Conservation (phyloP, 2,797 vertebrate genomes). For the Loris lydekkerianus region DNA sequence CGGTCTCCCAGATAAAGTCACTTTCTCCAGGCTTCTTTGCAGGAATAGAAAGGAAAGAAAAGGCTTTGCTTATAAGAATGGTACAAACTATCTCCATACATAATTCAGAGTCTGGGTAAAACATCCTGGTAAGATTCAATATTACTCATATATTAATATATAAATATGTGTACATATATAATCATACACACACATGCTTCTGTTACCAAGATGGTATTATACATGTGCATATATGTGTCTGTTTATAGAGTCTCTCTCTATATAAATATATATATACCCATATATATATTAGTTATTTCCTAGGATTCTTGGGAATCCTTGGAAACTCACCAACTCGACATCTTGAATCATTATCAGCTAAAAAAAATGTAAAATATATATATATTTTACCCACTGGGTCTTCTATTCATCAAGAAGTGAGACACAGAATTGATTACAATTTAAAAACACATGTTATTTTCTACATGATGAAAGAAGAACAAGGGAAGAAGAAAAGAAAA, state of each 20-base stretch:
- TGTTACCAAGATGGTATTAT: not conserved
- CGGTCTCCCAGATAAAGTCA: not conserved
- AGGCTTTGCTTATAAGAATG: not conserved
- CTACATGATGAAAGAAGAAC: not conserved
- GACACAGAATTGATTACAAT: not conserved
- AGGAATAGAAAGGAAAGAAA: not conserved
- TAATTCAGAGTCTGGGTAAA: not conserved
- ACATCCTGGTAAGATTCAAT: not conserved
- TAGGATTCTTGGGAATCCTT: not conserved
- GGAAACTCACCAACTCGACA: not conserved
- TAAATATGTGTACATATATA: not conserved
- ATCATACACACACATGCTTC: not conserved
- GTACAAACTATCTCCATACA: not conserved
- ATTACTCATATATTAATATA: not conserved
- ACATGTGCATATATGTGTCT: not conserved
- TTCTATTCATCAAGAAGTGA: constrained; percentile 8
- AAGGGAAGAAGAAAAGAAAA: not conserved
- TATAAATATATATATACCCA: no score
- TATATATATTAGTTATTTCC: not conserved
- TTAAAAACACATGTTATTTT: not conserved
- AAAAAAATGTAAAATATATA: not conserved
- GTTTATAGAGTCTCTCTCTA: not conserved
- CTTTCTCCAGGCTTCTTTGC: not conserved
- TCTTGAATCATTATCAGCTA: not conserved
- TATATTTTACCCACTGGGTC: constrained; percentile 8